These are phyloP conservation scores for Brachypterus glaber DNA, from an alignment of 2,888 invertebrate species.

Conservation along the genomic window DNA sequence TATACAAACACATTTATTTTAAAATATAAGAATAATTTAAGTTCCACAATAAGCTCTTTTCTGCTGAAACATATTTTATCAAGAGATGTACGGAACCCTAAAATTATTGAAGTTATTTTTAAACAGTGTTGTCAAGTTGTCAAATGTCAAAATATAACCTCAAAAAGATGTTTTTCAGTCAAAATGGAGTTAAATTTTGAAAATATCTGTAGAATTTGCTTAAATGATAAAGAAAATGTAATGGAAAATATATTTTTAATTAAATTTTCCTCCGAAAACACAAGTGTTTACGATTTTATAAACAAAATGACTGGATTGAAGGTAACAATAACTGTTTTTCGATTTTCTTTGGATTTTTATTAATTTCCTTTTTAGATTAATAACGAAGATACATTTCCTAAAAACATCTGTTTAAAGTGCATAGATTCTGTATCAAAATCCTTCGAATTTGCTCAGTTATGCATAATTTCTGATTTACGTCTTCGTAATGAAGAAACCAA, in stretches of 20 bases:
- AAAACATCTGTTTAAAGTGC: slow-evolving; percentile 21
- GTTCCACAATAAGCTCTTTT: too few species aligned
- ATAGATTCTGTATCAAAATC: slow-evolving; percentile 13
- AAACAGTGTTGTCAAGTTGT: too few species aligned
- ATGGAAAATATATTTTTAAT: slow-evolving; percentile 20
- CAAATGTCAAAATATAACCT: not conserved
- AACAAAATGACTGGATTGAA: slow-evolving; percentile 22
- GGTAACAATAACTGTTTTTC: slow-evolving; percentile 12
- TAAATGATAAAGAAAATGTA: slow-evolving; percentile 15
- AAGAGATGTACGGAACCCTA: too few species aligned
- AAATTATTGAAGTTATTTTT: too few species aligned
- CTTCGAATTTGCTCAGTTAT: slow-evolving; percentile 20
- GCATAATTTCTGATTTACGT: slow-evolving; percentile 21
- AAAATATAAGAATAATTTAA: too few species aligned
- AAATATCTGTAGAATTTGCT: slow-evolving; percentile 22
- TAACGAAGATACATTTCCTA: slow-evolving; percentile 20
- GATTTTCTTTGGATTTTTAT: not conserved
- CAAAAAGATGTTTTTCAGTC: not conserved
- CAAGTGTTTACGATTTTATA: slow-evolving; percentile 17
- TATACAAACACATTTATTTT: too few species aligned
- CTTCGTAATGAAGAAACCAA: slow-evolving; percentile 23
- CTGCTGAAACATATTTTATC: too few species aligned
- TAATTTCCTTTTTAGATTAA: slow-evolving; percentile 17
- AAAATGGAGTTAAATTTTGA: slow-evolving; percentile 14
- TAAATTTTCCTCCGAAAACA: slow-evolving; percentile 16